phyloP scores from a whole-genome alignment of 2,113 vertebrate species.

The Paedocypris sp. region DNA sequence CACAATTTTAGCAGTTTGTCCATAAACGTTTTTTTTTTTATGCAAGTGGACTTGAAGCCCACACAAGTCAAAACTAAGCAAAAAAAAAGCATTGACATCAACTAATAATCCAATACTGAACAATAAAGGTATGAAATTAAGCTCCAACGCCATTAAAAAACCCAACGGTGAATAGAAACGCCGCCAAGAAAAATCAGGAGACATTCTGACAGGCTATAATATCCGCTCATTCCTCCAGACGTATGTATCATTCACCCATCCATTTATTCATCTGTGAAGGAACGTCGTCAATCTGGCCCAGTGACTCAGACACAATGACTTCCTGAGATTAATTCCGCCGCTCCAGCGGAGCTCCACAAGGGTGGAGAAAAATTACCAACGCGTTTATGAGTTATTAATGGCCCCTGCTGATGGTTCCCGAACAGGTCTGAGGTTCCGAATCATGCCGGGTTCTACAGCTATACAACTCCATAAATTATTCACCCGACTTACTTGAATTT shows the following conservation, averaged over 20 bases:
- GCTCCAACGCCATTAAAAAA: too few relatives aligned
- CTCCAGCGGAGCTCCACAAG: slow-evolving; percentile 5
- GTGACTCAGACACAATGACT: background rate
- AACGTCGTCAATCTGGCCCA: background rate
- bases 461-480: slow-evolving; percentile 51
- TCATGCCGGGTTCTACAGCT: slow-evolving; percentile 25
- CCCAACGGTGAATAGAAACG: too few relatives aligned
- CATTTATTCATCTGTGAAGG: background rate
- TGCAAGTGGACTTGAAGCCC: too few relatives aligned
- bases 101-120: too few relatives aligned
- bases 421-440: slow-evolving; percentile 18
- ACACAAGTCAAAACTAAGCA: too few relatives aligned
- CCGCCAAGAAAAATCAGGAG: background rate
- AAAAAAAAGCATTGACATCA: too few relatives aligned
- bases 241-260: background rate
- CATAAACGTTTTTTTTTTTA: too few relatives aligned
- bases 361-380: slow-evolving; percentile 24
- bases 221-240: background rate
- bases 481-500: slow-evolving; percentile 46
- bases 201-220: background rate
- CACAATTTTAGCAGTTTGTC: too few relatives aligned
- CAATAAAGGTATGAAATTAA: too few relatives aligned
- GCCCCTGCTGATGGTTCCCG: slow-evolving; percentile 20
- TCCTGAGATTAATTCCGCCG: slow-evolving; percentile 9
- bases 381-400: slow-evolving; percentile 37